Evolutionary conservation across 2,113 vertebrate species (phyloP), one percentile per base, ranked within the genome.

Genomic region (Lota lota): DNA sequence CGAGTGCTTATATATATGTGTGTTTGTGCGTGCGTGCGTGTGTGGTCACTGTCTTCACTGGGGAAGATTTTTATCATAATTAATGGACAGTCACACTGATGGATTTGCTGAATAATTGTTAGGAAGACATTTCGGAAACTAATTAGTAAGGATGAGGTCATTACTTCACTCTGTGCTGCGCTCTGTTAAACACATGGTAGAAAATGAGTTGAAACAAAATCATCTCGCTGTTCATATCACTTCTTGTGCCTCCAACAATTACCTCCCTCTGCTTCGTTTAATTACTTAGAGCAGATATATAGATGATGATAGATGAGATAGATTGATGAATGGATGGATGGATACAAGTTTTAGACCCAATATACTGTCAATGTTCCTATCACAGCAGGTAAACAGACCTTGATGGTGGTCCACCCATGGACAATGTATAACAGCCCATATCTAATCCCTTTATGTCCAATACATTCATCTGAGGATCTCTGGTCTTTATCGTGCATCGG

Each of bases 371-470:
- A 8, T 47, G 40, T 14, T 47, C 11, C 40, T 51, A 36, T 56
- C 63, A 54, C 28, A 75, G 60, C 64, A 40, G 19, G 70, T 14
- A 36, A 22, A 74, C 79, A 66, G 36, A 11, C 64, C 54, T 72
- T 72, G 21, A 61, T 81, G 58, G 60, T 58, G 59, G 56, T 64
- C 71, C 24, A 47, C 51, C 17, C 47, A 69, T 11, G 61, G 62
- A 33, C 40, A 51, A 64, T 58, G 54, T 56, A 81, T 79, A 79
- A 75, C 82, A 81, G 83, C 75, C 78, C 81, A 73, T 67, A 71
- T 83, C 78, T 57, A 81, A 77, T 83, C 10, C 40, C 40, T 47
- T 40, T 14, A 47, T 47, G 40, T 47, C 40, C 8, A 47, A 47
- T 10, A 1, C 40, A 2, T 47, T 47, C 40, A 47, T 47, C 28